These are phyloP conservation scores for Lasioglossum marginatum DNA, from an alignment of 2,888 invertebrate species.

Conservation along the genomic window DNA sequence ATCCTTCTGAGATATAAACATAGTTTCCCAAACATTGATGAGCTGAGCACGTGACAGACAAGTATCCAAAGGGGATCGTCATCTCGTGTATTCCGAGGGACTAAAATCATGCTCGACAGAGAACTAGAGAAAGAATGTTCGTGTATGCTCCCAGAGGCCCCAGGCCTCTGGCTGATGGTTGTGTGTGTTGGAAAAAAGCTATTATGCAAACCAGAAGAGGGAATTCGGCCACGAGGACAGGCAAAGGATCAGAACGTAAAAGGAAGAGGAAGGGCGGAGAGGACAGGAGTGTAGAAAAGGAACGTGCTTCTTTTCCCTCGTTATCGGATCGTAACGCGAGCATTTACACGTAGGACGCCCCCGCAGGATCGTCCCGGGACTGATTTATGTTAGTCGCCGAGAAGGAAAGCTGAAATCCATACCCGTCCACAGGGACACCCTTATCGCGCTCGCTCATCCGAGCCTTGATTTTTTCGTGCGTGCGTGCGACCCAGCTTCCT, in stretches of 20 bases:
- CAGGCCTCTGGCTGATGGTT: no score
- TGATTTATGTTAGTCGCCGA: constrained; percentile 79
- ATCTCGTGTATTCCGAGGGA: constrained; percentile 15
- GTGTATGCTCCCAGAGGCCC: constrained; percentile 36
- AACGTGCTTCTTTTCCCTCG: constrained; percentile 74
- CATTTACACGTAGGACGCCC: constrained; percentile 82
- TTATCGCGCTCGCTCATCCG: constrained; percentile 57
- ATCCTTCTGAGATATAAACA: no score
- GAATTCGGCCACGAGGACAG: constrained; percentile 67
- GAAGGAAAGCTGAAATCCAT: constrained; percentile 77
- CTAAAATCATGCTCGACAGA: constrained; percentile 44
- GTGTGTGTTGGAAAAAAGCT: constrained; percentile 73
- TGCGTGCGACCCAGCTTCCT: constrained; percentile 5
- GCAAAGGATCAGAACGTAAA: constrained; percentile 55
- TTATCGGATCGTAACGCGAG: constrained; percentile 83
- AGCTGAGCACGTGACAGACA: constrained; percentile 39
- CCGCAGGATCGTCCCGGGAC: constrained; percentile 75
- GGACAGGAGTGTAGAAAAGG: constrained; percentile 56
- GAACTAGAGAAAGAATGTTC: constrained; percentile 41
- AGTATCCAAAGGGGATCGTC: constrained; percentile 47
- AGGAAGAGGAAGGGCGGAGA: constrained; percentile 48
- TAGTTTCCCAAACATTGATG: background rate
- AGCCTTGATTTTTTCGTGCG: background rate
- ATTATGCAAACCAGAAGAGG: constrained; percentile 76
- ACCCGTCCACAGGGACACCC: constrained; percentile 61